phyloP scores from a whole-genome alignment of 2,113 vertebrate species.

The Rhynchomys soricoides region DNA sequence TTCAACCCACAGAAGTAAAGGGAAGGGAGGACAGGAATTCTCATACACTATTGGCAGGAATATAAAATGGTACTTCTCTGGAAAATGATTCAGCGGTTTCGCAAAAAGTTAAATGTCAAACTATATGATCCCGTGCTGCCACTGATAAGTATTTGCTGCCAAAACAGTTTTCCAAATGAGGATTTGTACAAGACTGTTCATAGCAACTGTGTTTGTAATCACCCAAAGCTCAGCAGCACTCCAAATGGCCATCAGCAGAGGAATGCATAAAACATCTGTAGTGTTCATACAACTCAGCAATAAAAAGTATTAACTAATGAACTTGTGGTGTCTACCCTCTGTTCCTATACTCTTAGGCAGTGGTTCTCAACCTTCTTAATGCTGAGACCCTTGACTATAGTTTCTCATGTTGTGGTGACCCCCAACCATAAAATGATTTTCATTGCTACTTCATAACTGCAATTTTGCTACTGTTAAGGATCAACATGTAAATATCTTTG shows the following conservation, averaged over 20 bases:
- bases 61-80: slow-evolving; percentile 1
- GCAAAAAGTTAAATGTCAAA: slow-evolving; percentile 5
- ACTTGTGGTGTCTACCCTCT: no score
- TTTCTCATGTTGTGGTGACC: no score
- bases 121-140: neutral
- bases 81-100: neutral
- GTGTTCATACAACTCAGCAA: neutral
- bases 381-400: no score
- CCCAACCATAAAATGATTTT: no score
- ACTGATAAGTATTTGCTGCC: neutral
- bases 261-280: neutral
- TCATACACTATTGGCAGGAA: neutral
- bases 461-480: no score
- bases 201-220: slow-evolving; percentile 6
- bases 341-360: neutral
- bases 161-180: neutral
- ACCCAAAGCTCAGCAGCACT: neutral
- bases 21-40: neutral
- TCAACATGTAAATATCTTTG: no score
- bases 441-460: no score
- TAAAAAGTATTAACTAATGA: neutral
- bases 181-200: neutral
- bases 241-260: slow-evolving; percentile 17
- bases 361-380: neutral
- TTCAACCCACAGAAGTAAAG: neutral